Evolutionary conservation across 2,113 vertebrate species (phyloP), one percentile per base, ranked within the genome.

Genomic region (Myiagra hebetior): DNA sequence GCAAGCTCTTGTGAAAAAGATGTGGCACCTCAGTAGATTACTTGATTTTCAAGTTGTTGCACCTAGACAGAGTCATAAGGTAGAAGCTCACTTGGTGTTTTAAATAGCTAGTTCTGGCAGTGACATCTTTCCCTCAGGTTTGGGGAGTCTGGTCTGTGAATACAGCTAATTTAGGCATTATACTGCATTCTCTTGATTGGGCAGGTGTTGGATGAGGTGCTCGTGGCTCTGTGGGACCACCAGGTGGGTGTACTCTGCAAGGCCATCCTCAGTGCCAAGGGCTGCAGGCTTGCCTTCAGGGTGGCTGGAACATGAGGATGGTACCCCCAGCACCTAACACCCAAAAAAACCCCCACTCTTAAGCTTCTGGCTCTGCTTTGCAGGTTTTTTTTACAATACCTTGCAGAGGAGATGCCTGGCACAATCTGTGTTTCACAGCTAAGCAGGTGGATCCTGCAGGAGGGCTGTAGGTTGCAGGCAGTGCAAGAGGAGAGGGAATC

Each of bases 191-290:
- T 75, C 56, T 70, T 2, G 1, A 2, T 15, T 31, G 20, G 5
- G 9, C 72, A n/a, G 57, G 26, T 72, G 13, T 33, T 76, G 42
- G 37, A 49, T 76, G 16, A 41, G 57, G 19, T 72, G 42, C 28
- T 39, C 0, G 0, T 33, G n/a, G 47, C 42, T 75, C 41, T 65
- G 13, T 28, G 18, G 23, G 17, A 28, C 27, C n/a, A 59, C 42
- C 9, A 26, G 3, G 13, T 39, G 35, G 9, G 57, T 68, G 42
- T 42, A 39, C 17, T 12, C 47, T 68, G 28, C n/a, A n/a, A 64
- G 11, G 50, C 35, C 33, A 62, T 31, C 46, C 20, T 60, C 50
- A 39, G 26, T 64, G 49, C 50, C 35, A 13, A 4, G 19, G 64
- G 24, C 46, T 91, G 13, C 57, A 70, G 50, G 14, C 8, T 75